phyloP scores from a whole-genome alignment of 2,888 invertebrate species.

The Epirrhoe alternata region DNA sequence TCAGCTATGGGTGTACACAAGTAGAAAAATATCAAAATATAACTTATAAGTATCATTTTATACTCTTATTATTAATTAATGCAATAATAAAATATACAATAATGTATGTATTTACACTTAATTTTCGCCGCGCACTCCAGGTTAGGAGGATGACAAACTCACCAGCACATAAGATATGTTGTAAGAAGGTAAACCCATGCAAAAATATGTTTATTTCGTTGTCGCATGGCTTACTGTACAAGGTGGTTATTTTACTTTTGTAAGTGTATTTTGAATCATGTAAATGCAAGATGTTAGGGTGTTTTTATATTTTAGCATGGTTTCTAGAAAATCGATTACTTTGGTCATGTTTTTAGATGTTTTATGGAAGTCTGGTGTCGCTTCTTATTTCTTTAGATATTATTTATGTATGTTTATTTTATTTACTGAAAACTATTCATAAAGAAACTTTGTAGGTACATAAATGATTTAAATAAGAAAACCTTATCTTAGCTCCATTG shows the following conservation, averaged over 20 bases:
- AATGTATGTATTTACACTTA: conserved; percentile 29
- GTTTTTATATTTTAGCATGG: neutral
- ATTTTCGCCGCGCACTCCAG: conserved; percentile 65
- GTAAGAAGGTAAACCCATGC: conserved; percentile 82
- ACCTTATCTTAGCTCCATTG: no score
- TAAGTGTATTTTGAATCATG: neutral
- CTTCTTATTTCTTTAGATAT: neutral
- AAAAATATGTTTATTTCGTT: conserved; percentile 22
- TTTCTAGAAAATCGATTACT: neutral
- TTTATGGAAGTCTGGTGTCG: neutral
- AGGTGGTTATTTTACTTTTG: neutral
- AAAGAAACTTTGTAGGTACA: no score
- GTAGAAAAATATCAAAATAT: no score
- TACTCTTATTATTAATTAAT: no score
- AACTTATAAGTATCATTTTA: no score
- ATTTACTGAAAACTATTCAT: no score
- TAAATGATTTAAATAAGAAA: no score
- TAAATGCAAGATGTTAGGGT: neutral
- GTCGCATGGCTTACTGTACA: conserved; percentile 47
- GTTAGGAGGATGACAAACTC: conserved; percentile 67
- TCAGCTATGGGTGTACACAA: no score
- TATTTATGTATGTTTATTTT: neutral
- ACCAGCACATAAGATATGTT: conserved; percentile 83
- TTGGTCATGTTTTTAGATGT: neutral
- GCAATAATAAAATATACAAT: no score